phyloP scores from a whole-genome alignment of 2,113 vertebrate genomes.

The Noturus placidus region DNA sequence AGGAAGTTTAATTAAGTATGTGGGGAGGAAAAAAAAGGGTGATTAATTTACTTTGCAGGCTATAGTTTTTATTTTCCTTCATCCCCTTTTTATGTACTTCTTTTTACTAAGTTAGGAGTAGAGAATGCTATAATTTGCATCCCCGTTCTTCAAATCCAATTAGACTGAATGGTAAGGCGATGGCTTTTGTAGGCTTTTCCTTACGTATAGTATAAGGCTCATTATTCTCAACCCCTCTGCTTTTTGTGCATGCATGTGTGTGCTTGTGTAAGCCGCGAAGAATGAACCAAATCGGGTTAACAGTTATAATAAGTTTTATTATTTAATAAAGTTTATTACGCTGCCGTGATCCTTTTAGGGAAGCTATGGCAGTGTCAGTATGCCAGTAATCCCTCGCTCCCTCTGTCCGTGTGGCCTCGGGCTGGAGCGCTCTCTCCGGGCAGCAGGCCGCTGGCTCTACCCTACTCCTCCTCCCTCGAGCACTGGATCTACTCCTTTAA shows the following conservation, averaged over 20 bases:
- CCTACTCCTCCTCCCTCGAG: slow-evolving; percentile 66
- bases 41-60: slow-evolving; percentile 99
- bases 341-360: slow-evolving; percentile 98
- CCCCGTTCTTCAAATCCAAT: slow-evolving; percentile 99
- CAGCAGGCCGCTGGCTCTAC: slow-evolving; percentile 62
- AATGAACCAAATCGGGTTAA: slow-evolving; percentile 99
- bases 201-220: slow-evolving; percentile 99
- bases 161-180: slow-evolving; percentile 99
- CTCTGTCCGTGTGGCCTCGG: slow-evolving; percentile 88
- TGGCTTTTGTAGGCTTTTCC: slow-evolving; percentile 98
- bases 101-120: slow-evolving; percentile 97
- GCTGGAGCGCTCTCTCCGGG: slow-evolving; percentile 65
- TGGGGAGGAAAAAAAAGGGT: slow-evolving; percentile 83
- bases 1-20: slow-evolving; percentile 99
- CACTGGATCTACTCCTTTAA: slow-evolving; percentile 57
- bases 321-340: slow-evolving; percentile 99
- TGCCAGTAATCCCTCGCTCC: slow-evolving; percentile 90
- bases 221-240: slow-evolving; percentile 93
- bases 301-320: slow-evolving; percentile 99
- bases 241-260: slow-evolving; percentile 65
- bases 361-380: slow-evolving; percentile 92
- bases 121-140: slow-evolving; percentile 99
- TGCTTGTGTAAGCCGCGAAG: slow-evolving; percentile 96
- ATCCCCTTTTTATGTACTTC: slow-evolving; percentile 72
- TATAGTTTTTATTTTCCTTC: slow-evolving; percentile 83